Base-by-base conservation (phyloP, 1,140 invertebrate genomes). In the Theocolax elegans region DNA sequence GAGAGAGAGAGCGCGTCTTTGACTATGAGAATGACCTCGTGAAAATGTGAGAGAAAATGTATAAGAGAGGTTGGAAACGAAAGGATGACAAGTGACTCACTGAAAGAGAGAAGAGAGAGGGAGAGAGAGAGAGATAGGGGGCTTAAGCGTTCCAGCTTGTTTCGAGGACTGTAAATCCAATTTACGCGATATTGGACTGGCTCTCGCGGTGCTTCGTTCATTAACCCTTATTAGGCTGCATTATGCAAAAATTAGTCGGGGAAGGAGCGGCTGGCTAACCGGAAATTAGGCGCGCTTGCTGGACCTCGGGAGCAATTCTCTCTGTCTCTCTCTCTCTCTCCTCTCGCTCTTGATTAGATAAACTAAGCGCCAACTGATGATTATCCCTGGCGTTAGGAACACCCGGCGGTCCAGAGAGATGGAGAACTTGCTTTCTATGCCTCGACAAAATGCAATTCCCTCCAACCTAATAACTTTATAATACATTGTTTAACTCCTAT, bases 181-280 rank as follows among this genome's bases (percentile, higher is more conserved):
- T 80, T 80, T 79, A 68, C 71, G 56, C 44, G 66, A 75, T 75
- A 77, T 80, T 67, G 71, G 67, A 31, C 51, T 31, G n/a, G 19
- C 12, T 29, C 59, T 75, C 73, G 71, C 71, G 58, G 64, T 72
- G 64, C 79, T 80, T 80, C 77, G 75, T 80, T 81, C 74, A 78
- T 81, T 81, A 80, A 75, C 59, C 60, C 79, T 80, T 79, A 81
- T 80, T 81, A 81, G 73, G 75, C 72, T 77, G 73, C 75, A 79
- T 81, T 81, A 81, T 81, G 79, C 79, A 76, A 81, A 80, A 81
- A 81, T 80, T 73, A 77, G 65, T 75, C 74, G 77, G 56, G 38
- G 67, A 53, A 13, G 1, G 21, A 46, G 60, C n/a, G n/a, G 10
- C 31, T 6, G 10, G 60, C 65, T 65, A 73, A 66, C 54, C 71